A percentile compares a stretch with the other conserved stretches of the same genome.
Evolutionary conservation across 2,888 invertebrate species (phyloP).

Genomic region (Lissonota sp.): DNA sequence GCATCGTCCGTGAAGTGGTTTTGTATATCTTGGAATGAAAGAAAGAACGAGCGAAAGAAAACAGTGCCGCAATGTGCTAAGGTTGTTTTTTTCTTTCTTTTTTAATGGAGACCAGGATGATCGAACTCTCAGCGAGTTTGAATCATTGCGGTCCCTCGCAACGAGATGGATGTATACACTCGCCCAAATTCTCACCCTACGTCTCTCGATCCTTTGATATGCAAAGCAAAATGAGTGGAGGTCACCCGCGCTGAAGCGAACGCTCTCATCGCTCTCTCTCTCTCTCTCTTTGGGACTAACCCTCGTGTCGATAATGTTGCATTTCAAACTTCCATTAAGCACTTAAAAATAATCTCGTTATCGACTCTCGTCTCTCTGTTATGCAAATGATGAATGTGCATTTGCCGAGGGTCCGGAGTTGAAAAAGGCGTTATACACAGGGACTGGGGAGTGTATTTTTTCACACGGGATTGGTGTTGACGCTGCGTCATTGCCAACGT

Average conservation of each 20-base stretch:
- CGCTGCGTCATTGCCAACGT: conserved; percentile 24
- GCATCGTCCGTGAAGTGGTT: background rate
- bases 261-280: background rate
- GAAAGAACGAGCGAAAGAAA: background rate
- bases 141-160: background rate
- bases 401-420: conserved; percentile 57
- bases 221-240: conserved; percentile 72
- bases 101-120: conserved; percentile 35
- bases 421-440: conserved; percentile 13
- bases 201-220: conserved; percentile 76
- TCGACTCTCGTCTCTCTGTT: conserved; percentile 69
- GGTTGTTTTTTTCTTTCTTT: conserved; percentile 4
- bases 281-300: conserved; percentile 47
- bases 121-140: conserved; percentile 1
- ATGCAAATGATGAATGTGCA: conserved; percentile 71
- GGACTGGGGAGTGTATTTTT: background rate
- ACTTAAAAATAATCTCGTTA: conserved; percentile 79
- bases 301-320: conserved; percentile 74
- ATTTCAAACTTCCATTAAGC: conserved; percentile 80
- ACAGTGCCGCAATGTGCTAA: background rate
- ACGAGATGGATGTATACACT: conserved; percentile 1
- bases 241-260: conserved; percentile 54
- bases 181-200: too few relatives aligned
- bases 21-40: background rate
- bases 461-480: background rate